Percentiles rank a stretch among this genome's conserved stretches.
Evolutionary conservation across 2,888 invertebrate species (phyloP).

Genomic region (Ichneumoninae sp.): DNA sequence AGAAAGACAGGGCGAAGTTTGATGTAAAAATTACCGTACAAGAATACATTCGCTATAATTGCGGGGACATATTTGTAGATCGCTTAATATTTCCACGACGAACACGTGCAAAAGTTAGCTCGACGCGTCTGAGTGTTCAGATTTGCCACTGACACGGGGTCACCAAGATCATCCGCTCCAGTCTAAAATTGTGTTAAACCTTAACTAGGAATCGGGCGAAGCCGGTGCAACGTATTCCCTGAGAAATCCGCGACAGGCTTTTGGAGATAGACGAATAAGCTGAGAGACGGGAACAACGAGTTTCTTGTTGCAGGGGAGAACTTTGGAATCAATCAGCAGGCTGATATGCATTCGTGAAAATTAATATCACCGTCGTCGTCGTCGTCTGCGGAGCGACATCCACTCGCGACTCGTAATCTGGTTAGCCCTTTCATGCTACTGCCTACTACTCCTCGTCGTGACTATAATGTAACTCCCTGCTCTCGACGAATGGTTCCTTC

Average conservation of each 20-base stretch:
- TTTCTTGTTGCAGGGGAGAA: conserved; percentile 77
- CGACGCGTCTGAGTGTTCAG: background rate
- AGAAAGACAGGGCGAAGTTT: too few relatives aligned
- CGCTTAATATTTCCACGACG: conserved; percentile 12
- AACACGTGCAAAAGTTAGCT: background rate
- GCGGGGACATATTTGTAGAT: conserved; percentile 4
- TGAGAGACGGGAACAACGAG: conserved; percentile 67
- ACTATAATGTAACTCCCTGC: background rate
- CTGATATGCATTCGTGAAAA: conserved; percentile 81
- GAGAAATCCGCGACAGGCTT: conserved; percentile 46
- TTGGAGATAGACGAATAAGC: conserved; percentile 50
- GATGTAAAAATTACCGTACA: background rate
- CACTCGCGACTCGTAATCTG: conserved; percentile 78
- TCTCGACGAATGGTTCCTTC: background rate
- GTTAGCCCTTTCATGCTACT: conserved; percentile 71
- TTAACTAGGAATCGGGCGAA: conserved; percentile 24
- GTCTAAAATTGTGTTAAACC: conserved; percentile 55
- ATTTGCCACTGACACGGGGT: conserved; percentile 2
- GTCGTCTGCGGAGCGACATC: conserved; percentile 73
- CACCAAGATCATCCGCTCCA: conserved; percentile 29
- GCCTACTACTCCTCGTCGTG: conserved; percentile 44
- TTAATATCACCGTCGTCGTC: conserved; percentile 81
- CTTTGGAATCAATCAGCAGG: conserved; percentile 83
- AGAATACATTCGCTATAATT: conserved; percentile 6
- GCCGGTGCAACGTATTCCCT: background rate